Conservation (phyloP, 92 coral and sea anemone species). For the Porites rus region DNA sequence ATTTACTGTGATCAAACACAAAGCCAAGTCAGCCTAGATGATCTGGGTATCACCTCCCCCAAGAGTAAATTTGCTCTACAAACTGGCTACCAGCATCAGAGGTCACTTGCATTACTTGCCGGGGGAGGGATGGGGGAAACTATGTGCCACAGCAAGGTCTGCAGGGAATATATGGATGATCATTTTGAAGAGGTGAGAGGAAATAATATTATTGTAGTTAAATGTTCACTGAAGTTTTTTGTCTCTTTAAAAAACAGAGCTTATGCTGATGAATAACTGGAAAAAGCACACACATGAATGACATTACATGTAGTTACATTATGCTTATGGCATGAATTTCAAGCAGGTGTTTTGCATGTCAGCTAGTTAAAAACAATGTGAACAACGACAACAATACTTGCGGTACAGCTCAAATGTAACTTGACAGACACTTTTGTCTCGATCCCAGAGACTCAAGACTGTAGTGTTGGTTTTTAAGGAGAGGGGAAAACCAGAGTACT, state of each 20-base stretch:
- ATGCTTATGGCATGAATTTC: too few species aligned
- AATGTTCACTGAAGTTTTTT: neutral
- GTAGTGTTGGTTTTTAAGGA: too few species aligned
- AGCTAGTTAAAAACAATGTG: too few species aligned
- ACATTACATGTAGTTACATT: too few species aligned
- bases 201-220: neutral
- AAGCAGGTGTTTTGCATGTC: too few species aligned
- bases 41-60: slow-evolving; percentile 92
- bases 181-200: slow-evolving; percentile 90
- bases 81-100: slow-evolving; percentile 85
- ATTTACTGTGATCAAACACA: slow-evolving; percentile 93
- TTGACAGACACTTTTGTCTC: too few species aligned
- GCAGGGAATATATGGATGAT: slow-evolving; percentile 93
- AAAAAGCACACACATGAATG: too few species aligned
- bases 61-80: slow-evolving; percentile 94
- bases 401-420: too few species aligned
- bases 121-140: slow-evolving; percentile 79
- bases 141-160: slow-evolving; percentile 94
- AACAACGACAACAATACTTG: too few species aligned
- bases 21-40: slow-evolving; percentile 83
- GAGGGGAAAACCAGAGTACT: too few species aligned
- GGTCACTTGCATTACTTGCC: slow-evolving; percentile 74
- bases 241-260: neutral
- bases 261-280: too few species aligned
- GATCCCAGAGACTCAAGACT: too few species aligned